These are phyloP conservation scores for Macrophya alboannulata DNA, from an alignment of 2,888 invertebrate species.

Conservation along the genomic window DNA sequence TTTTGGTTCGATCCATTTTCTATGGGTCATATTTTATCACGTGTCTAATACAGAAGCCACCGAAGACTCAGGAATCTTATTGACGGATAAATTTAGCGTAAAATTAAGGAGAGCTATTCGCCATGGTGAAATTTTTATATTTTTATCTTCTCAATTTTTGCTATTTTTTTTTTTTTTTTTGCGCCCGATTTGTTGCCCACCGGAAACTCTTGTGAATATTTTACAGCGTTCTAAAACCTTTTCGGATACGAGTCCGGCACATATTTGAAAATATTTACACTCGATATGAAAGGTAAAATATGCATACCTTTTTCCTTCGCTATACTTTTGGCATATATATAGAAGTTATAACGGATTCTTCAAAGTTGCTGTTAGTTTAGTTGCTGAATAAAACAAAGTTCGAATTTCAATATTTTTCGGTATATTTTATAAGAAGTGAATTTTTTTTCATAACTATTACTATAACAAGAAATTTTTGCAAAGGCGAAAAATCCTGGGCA, in stretches of 20 bases:
- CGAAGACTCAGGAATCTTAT: background rate
- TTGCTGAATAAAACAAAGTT: background rate
- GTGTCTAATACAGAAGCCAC: background rate
- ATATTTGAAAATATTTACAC: background rate
- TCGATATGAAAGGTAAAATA: background rate
- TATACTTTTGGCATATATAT: background rate
- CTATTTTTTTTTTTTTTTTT: background rate
- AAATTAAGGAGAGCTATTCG: background rate
- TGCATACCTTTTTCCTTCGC: background rate
- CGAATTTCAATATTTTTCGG: background rate
- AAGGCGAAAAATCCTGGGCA: background rate
- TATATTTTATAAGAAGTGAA: background rate
- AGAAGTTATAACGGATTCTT: background rate
- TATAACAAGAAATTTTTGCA: too few relatives aligned
- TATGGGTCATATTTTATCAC: background rate
- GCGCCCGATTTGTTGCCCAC: background rate
- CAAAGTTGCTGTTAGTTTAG: background rate
- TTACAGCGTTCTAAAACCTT: background rate
- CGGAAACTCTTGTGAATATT: background rate
- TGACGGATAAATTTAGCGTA: background rate
- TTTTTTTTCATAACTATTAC: too few relatives aligned
- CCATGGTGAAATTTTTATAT: background rate
- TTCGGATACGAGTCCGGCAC: background rate
- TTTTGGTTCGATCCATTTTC: background rate
- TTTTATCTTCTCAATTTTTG: background rate